Percentiles rank a stretch among this genome's conserved stretches.
phyloP scores from a whole-genome alignment of 92 coral and sea anemone species.

The Hydrozoanthus gracilis region DNA sequence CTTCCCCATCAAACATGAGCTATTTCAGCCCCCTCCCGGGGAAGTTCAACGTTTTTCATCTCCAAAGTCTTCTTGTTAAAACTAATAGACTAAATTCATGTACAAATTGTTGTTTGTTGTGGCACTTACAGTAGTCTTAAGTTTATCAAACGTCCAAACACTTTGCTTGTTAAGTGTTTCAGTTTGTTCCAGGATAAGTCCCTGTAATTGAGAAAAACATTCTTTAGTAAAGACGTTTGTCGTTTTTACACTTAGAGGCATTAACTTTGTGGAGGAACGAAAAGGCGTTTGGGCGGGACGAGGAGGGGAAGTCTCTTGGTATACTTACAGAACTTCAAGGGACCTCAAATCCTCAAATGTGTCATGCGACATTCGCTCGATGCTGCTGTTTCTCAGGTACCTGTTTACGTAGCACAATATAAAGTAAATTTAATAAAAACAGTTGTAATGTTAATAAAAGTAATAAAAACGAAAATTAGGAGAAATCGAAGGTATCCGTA shows the following conservation, averaged over 20 bases:
- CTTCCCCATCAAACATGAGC: too few species aligned
- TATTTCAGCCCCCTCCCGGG: too few species aligned
- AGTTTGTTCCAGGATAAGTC: conserved; percentile 35
- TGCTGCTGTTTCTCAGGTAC: conserved; percentile 34
- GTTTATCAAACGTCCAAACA: conserved; percentile 5
- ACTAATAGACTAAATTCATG: background rate
- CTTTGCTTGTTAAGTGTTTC: background rate
- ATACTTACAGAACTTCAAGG: conserved; percentile 24
- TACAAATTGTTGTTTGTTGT: background rate
- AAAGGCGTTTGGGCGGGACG: too few species aligned
- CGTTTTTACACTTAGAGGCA: background rate
- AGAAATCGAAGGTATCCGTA: too few species aligned
- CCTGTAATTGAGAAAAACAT: background rate
- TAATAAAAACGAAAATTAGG: background rate
- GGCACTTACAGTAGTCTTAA: conserved; percentile 30
- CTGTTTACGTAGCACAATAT: conserved; percentile 5
- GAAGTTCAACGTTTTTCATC: too few species aligned
- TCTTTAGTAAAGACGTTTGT: background rate
- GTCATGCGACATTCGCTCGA: conserved; percentile 17
- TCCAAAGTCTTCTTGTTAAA: background rate
- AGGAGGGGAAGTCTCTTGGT: background rate
- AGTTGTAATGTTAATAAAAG: background rate
- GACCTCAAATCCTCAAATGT: conserved; percentile 3
- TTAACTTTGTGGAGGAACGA: background rate
- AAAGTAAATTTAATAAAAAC: background rate